Base-by-base conservation (phyloP, 2,888 invertebrate genomes). In the Campopleginae sp. region DNA sequence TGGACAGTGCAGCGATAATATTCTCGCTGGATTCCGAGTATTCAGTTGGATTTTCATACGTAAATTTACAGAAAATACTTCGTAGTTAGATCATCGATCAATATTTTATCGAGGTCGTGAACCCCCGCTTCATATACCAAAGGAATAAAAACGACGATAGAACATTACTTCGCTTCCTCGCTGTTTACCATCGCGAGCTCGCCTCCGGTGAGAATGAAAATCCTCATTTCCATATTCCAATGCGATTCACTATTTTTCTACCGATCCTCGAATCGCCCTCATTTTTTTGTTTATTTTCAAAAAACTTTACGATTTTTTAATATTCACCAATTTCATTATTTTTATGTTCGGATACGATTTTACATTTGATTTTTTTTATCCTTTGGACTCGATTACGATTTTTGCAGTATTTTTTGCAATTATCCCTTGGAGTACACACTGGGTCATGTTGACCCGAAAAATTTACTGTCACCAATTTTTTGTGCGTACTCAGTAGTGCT, bases 91-190 rank as follows among this genome's bases (percentile, higher is more conserved):
- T 84, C 77, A 81, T 84, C 84, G 84, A 84, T 84, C 74, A 70
- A 81, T 84, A 70, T 81, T 80, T 76, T 75, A 80, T 83, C 77
- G 71, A 71, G 86, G 81, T 84, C 79, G 76, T 81, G 74, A 80
- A 84, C 84, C 83, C 33, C 63, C 33, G 75, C 46, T 19, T 46
- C 51, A 51, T 14, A 23, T 31, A 65, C 42, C 38, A 63, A 44
- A 71, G 46, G 63, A 65, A 66, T 46, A 68, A 31, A 82, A 51
- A 63, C 12, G 48, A 10, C 48, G 65, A 65, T 51, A 65, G 48
- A 76, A 48, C 23, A 58, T 58, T 63, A 75, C 46, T 44, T 81
- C 46, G 31, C 44, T 80, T 74, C 38, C 46, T 74, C 17, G 58
- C 58, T 70, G 70, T 74, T 44, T 58, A 44, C 58, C 58, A 27